phyloP scores from a whole-genome alignment of 2,797 vertebrate genomes.

The Loris lydekkerianus region DNA sequence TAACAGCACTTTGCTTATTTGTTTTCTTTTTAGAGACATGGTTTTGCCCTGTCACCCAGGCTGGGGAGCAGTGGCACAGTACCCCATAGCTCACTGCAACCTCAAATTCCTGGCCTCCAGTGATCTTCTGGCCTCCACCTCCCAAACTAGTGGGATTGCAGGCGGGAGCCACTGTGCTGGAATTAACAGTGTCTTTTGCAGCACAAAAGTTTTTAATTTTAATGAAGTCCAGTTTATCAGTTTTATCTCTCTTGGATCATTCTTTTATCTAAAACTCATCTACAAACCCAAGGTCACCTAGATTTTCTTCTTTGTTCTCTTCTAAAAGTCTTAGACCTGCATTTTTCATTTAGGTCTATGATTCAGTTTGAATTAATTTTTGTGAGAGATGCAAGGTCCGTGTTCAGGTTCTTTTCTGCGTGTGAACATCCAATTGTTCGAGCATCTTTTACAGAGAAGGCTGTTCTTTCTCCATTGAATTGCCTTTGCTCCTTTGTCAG shows the following conservation, averaged over 20 bases:
- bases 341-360: background rate
- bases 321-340: conserved; percentile 14
- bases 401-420: background rate
- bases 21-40: background rate
- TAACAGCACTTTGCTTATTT: background rate
- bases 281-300: background rate
- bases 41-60: background rate
- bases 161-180: background rate
- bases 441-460: background rate
- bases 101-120: background rate
- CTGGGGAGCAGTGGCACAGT: background rate
- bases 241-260: background rate
- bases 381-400: background rate
- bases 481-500: background rate
- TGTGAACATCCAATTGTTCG: background rate
- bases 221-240: background rate
- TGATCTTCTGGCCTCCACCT: background rate
- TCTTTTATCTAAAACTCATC: background rate
- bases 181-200: background rate
- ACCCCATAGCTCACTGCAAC: background rate
- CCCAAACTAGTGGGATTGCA: no score
- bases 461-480: background rate
- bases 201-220: background rate
- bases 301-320: conserved; percentile 3
- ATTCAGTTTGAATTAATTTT: conserved; percentile 22